Base-by-base conservation (phyloP, 2,888 invertebrate genomes). In the Anaspis maculata region DNA sequence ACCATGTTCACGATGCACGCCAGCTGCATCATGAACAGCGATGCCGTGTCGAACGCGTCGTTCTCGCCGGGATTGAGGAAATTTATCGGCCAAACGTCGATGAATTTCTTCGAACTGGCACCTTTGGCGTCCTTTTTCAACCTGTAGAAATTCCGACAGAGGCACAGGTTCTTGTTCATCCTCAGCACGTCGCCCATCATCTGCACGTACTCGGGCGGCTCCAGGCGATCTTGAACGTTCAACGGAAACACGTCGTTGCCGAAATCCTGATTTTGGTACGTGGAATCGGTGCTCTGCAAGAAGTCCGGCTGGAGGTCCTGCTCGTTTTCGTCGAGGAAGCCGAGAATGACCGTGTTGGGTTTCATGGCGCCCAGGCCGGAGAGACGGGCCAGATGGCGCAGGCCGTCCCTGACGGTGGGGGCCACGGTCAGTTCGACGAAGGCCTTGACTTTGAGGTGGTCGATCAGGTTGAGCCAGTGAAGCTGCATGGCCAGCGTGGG, bases 331-430 rank as follows among this genome's bases (percentile, higher is more conserved):
- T 97, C 96, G 45, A 90, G 78, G 69, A 95, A 98, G 11, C 97
- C 97, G 26, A 98, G 69, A 19, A 97, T 76, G 37, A 97, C 89
- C 0, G 97, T 97, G 60, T 98, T 98, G 0, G 97, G 96, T 62
- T 97, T 97, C 97, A 98, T 97, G 9, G 97, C 98, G 1, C 98
- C 98, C 59, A 98, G 79, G 2, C 98, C 98, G 0, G 92, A 83
- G 38, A 96, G 68, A 15, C 95, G 73, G 28, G 90, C 79, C 43
- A 98, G 71, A 66, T 98, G 96, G 38, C 89, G 88, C 25, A 96
- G 76, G 2, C 98, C 98, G 48, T 86, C 83, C 1, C 95, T 74
- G 0, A 98, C 83, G 0, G 81, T 79, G 34, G 75, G 72, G 0
- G 94, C 84, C 6, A 95, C 71, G 1, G 95, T 96, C 5, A 97